Conservation (phyloP, 1,140 invertebrate genomes). For the Acyrthosiphon pisum region DNA sequence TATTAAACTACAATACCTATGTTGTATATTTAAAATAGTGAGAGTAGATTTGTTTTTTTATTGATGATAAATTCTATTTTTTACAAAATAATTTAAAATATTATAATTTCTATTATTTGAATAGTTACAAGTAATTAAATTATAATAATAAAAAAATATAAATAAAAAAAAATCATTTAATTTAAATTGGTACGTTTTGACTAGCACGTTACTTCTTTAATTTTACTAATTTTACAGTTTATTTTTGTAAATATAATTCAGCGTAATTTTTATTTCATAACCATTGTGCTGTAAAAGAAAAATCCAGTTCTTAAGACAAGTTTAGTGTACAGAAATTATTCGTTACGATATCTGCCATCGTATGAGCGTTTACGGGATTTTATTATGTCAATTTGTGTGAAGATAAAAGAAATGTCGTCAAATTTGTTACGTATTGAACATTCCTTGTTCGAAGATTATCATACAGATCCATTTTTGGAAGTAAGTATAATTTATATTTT, state of each 20-base stretch:
- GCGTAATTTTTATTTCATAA: neutral
- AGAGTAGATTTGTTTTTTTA: neutral
- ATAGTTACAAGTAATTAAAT: neutral
- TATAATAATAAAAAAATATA: neutral
- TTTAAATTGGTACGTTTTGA: neutral
- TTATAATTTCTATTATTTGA: neutral
- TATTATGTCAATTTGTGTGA: neutral
- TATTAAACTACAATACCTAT: neutral
- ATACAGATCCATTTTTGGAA: neutral
- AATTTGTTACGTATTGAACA: slow-evolving; percentile 30
- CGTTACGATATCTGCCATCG: neutral
- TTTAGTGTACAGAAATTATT: neutral
- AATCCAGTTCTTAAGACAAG: neutral
- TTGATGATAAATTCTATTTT: neutral
- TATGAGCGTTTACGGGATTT: neutral
- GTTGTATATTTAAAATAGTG: neutral
- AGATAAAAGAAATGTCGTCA: neutral
- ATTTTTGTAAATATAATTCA: neutral
- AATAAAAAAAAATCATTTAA: neutral
- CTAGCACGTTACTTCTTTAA: neutral
- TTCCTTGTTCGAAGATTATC: neutral
- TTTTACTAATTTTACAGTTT: neutral
- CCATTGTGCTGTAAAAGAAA: neutral
- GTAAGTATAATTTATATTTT: neutral
- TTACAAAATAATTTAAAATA: neutral